Evolutionary conservation across 2,888 invertebrate species (phyloP).

Genomic region (Tetrapedia diversipes): DNA sequence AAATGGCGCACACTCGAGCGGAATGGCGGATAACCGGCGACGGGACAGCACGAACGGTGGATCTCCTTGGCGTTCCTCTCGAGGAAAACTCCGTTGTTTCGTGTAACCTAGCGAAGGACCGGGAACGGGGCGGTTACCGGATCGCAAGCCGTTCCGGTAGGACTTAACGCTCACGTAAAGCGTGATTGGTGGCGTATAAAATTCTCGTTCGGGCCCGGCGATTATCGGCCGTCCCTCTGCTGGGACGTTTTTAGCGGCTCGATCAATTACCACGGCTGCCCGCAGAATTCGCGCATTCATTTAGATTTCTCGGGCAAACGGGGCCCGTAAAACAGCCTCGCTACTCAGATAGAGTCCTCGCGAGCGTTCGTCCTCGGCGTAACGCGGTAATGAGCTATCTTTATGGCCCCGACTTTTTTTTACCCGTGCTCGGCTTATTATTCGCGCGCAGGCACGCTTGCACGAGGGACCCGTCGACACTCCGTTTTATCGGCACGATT

Average conservation of each 20-base stretch:
- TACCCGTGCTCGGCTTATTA: constrained; percentile 28
- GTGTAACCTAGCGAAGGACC: too few relatives aligned
- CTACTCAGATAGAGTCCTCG: constrained; percentile 45
- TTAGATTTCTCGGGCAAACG: constrained; percentile 47
- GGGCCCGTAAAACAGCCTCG: constrained; percentile 12
- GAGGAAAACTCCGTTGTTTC: too few relatives aligned
- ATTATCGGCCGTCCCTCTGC: constrained; percentile 34
- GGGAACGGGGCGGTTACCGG: too few relatives aligned
- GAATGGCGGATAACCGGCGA: too few relatives aligned
- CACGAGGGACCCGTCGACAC: constrained; percentile 13
- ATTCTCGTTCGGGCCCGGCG: constrained; percentile 19
- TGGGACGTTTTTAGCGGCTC: constrained; percentile 33
- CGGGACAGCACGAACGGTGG: too few relatives aligned
- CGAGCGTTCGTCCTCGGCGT: constrained; percentile 2
- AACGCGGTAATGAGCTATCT: constrained; percentile 40
- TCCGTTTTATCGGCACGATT: constrained; percentile 18
- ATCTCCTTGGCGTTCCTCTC: background rate
- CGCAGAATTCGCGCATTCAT: constrained; percentile 38
- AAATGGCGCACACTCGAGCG: background rate
- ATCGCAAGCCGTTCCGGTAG: constrained; percentile 9
- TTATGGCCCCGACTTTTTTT: constrained; percentile 48
- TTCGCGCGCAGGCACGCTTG: constrained; percentile 21
- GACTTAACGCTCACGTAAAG: constrained; percentile 31
- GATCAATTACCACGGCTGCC: constrained; percentile 38
- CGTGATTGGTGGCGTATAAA: constrained; percentile 32